These are phyloP conservation scores for Cheumatopsyche charites DNA, from an alignment of 1,140 invertebrate species.

Conservation along the genomic window DNA sequence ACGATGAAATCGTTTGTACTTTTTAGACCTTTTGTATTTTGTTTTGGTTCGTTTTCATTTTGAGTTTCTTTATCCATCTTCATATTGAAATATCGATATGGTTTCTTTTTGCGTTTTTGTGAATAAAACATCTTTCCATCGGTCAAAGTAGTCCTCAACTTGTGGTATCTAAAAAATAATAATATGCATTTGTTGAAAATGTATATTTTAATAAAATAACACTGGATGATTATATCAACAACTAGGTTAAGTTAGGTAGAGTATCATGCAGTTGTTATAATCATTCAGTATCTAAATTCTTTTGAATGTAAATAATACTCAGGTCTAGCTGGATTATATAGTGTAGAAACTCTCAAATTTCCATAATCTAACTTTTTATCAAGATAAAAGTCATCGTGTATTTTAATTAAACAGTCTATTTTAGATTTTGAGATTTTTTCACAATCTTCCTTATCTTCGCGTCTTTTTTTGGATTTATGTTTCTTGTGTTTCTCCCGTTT, in stretches of 20 bases:
- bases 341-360: constrained; percentile 43
- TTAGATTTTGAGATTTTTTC: too few relatives aligned
- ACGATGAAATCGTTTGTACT: constrained; percentile 32
- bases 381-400: constrained; percentile 38
- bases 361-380: constrained; percentile 42
- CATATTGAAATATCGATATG: constrained; percentile 39
- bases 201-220: too few relatives aligned
- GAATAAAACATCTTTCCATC: neutral
- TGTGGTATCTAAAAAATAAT: constrained; percentile 35
- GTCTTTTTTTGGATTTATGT: constrained; percentile 12
- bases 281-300: too few relatives aligned
- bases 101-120: constrained; percentile 10
- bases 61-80: neutral
- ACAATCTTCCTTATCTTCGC: constrained; percentile 7
- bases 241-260: too few relatives aligned
- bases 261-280: too few relatives aligned
- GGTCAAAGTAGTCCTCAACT: constrained; percentile 18
- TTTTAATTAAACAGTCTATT: constrained; percentile 12
- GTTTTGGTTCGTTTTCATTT: neutral
- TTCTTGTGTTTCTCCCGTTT: constrained; percentile 19
- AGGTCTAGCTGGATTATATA: constrained; percentile 45
- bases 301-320: too few relatives aligned
- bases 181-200: too few relatives aligned
- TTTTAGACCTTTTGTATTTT: constrained; percentile 21
- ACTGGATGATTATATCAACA: too few relatives aligned